Conservation (phyloP, 2,797 vertebrate species). For the Crypturellus tataupa region DNA sequence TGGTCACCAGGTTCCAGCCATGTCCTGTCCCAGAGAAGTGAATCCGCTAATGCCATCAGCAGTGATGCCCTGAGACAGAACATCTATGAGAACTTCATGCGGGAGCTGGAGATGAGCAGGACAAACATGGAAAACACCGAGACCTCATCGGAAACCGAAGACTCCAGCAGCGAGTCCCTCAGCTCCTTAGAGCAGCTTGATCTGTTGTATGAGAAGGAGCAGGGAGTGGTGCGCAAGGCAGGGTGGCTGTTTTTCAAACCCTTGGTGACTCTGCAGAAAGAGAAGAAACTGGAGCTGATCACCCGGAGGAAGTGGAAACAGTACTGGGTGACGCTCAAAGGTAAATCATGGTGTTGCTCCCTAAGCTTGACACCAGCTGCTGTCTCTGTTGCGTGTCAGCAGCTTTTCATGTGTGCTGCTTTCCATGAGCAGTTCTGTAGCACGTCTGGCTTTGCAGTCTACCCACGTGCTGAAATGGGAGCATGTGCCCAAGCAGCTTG, state of each 20-base stretch:
- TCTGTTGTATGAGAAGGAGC: constrained; percentile 92
- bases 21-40: constrained; percentile 83
- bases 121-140: constrained; percentile 83
- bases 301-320: constrained; percentile 93
- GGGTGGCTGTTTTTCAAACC: constrained; percentile 97
- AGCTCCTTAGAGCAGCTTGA: constrained; percentile 93
- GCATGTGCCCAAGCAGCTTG: not conserved
- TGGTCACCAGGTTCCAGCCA: constrained; percentile 88
- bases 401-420: not conserved
- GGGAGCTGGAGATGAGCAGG: constrained; percentile 89
- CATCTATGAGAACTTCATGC: constrained; percentile 97
- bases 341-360: constrained; percentile 42
- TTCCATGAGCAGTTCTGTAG: not conserved
- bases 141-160: constrained; percentile 88
- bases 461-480: not conserved
- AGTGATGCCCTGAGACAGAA: constrained; percentile 89
- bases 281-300: constrained; percentile 93
- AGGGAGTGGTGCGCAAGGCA: constrained; percentile 93
- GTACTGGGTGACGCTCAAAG: constrained; percentile 96
- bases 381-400: not conserved
- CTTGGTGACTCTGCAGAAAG: constrained; percentile 92
- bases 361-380: not conserved
- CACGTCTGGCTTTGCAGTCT: not conserved
- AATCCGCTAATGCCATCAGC: constrained; percentile 85
- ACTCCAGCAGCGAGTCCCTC: constrained; percentile 90